Evolutionary conservation across 2,797 vertebrate genomes (phyloP), one percentile per base, ranked within the genome.

Genomic region (Sebastes kiyomatsui): DNA sequence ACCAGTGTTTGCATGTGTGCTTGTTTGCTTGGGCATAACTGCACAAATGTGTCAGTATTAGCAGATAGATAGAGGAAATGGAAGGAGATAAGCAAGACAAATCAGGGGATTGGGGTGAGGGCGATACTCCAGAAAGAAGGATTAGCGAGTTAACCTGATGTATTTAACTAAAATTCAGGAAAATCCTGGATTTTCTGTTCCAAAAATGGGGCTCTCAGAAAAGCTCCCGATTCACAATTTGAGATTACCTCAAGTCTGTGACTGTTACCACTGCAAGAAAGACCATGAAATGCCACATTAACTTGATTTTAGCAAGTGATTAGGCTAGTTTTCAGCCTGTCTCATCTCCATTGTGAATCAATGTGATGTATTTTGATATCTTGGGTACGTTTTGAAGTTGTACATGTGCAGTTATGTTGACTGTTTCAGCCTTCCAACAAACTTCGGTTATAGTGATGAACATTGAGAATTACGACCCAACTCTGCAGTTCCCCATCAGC

Each of bases 111-210:
- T 32, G 35, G 16, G 33, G 22, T 60, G 25, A 52, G 25, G 32
- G 28, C 3, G 6, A 68, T 16, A n/a, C 27, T 68, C 52, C 55
- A 77, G 75, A 42, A 35, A 46, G 25, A 80, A 22, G 2, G 67
- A 78, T 75, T 70, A 72, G 18, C 22, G 27, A 56, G 71, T 73
- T 80, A 77, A 73, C 55, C 49, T 65, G 67, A 82, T 61, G 59
- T 38, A 79, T 60, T 81, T 33, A 67, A 42, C n/a, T 42, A 46
- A 30, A 55, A 54, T 58, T 74, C 35, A 16, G 12, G n/a, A 54
- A 77, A 67, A 62, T 55, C 59, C n/a, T 42, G 23, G 52, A 69
- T 60, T 65, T 73, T 68, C 38, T 78, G 71, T 67, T 83, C 60
- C 56, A 68, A 42, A 38, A 67, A 42, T 10, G 33, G 56, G 27